Evolutionary conservation across 2,797 vertebrate species (phyloP).

Genomic region (Taenioides sp.): DNA sequence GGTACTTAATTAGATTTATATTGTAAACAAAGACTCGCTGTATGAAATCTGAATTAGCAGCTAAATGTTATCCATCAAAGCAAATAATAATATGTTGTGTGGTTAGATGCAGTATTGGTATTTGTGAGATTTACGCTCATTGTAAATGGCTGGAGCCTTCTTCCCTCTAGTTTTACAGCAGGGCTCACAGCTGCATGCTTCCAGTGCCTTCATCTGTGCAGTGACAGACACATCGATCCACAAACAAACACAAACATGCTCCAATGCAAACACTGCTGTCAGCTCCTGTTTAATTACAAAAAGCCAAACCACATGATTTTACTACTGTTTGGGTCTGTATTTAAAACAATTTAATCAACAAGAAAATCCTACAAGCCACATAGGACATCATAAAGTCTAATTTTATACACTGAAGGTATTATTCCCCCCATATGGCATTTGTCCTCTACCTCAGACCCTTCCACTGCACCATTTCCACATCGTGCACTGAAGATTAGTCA

Average conservation of each 20-base stretch:
- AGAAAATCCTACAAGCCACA: neutral
- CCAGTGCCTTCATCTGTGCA: conserved; percentile 27
- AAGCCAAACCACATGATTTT: conserved; percentile 1
- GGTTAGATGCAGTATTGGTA: conserved; percentile 69
- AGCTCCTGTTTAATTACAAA: conserved; percentile 17
- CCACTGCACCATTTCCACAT: too few species aligned
- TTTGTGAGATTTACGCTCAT: conserved; percentile 69
- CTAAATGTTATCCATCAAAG: conserved; percentile 80
- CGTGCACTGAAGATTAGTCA: too few species aligned
- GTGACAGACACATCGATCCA: conserved; percentile 24
- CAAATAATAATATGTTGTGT: conserved; percentile 72
- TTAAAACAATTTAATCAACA: neutral
- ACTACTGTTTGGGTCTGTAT: neutral
- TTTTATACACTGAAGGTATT: neutral
- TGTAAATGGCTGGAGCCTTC: conserved; percentile 51
- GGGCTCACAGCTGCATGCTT: conserved; percentile 38
- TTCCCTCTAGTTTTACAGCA: conserved; percentile 44
- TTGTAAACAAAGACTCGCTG: conserved; percentile 83
- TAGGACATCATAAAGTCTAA: neutral
- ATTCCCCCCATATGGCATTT: neutral
- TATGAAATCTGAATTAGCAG: conserved; percentile 79
- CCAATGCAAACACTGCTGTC: conserved; percentile 13
- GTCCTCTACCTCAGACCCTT: too few species aligned
- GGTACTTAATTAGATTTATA: conserved; percentile 88
- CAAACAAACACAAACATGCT: conserved; percentile 24